Conservation (phyloP, 2,797 vertebrate genomes). For the Tenualosa ilisha region DNA sequence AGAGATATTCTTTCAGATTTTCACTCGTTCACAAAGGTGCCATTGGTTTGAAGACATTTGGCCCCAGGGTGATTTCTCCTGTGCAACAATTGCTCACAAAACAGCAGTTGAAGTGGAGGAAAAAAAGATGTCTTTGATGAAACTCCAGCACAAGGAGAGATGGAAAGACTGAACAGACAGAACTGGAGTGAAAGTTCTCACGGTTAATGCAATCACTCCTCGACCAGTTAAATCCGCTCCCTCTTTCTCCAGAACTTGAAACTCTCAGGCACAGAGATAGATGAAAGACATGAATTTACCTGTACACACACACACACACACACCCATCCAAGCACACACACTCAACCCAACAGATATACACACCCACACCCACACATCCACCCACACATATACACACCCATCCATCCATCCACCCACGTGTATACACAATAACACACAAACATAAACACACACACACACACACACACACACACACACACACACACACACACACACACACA, state of each 20-base stretch:
- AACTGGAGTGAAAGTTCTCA: conserved; percentile 37
- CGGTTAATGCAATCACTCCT: conserved; percentile 28
- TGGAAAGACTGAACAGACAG: neutral
- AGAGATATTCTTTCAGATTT: conserved; percentile 50
- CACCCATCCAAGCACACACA: neutral
- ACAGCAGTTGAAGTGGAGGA: conserved; percentile 34
- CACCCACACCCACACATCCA: too few species aligned
- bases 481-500: neutral
- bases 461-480: neutral
- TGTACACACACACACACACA: neutral
- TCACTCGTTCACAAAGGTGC: conserved; percentile 46
- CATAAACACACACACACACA: conserved; percentile 19
- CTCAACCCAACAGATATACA: neutral
- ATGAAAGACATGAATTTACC: neutral
- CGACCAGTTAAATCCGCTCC: neutral
- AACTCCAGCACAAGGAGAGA: conserved; percentile 25
- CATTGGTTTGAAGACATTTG: conserved; percentile 41
- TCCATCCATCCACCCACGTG: conserved; percentile 26
- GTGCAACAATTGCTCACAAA: conserved; percentile 40
- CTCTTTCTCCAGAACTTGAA: neutral
- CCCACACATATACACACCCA: neutral
- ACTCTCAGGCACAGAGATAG: conserved; percentile 30
- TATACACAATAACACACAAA: neutral
- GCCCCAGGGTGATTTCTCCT: conserved; percentile 28
- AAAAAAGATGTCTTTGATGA: conserved; percentile 47